Evolutionary conservation across 2,113 vertebrate species (phyloP).

Genomic region (rabbit (Oryctolagus cuniculus)): mOryCun1.1 NC_091442.1:85619001-85619500

Average conservation of each 20-base stretch:
- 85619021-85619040: not conserved
- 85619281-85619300: conserved; percentile 1
- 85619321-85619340: not conserved
- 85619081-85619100: not conserved
- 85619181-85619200: not conserved
- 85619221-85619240: not conserved
- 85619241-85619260: not conserved
- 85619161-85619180: not conserved
- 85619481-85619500: too few species aligned
- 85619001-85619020: conserved; percentile 3
- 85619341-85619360: conserved; percentile 15
- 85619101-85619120: not conserved
- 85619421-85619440: too few species aligned
- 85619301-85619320: not conserved
- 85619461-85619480: too few species aligned
- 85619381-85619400: too few species aligned
- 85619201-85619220: not conserved
- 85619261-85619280: not conserved
- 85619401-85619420: too few species aligned
- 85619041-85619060: conserved; percentile 37
- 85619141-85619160: not conserved
- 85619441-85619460: too few species aligned
- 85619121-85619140: rapidly evolving
- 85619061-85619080: not conserved
- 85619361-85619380: not conserved